A percentile compares a stretch with the other conserved stretches of the same genome.
phyloP scores from a whole-genome alignment of 1,140 invertebrate genomes.

The Dendroctonus ponderosae region DNA sequence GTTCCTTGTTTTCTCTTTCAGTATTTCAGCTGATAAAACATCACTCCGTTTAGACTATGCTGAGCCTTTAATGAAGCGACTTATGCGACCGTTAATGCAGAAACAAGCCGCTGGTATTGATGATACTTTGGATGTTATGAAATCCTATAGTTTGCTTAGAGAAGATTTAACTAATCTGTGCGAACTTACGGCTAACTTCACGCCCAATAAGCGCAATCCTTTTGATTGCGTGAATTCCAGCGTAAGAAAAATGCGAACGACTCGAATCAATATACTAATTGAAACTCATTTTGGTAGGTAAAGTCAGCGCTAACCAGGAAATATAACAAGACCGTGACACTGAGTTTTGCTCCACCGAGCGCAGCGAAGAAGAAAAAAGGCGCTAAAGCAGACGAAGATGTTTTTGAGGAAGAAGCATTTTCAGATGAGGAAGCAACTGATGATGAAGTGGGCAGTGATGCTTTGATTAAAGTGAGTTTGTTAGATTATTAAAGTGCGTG shows the following conservation, averaged over 20 bases:
- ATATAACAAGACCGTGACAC: constrained; percentile 81
- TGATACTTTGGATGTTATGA: constrained; percentile 73
- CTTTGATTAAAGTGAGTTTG: constrained; percentile 72
- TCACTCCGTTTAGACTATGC: constrained; percentile 83
- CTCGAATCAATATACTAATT: constrained; percentile 8
- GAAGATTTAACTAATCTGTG: constrained; percentile 88
- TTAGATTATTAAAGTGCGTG: too few species aligned
- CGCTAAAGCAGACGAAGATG: constrained; percentile 51
- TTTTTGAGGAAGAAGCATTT: constrained; percentile 52
- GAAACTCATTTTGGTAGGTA: constrained; percentile 55
- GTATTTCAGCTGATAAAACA: constrained; percentile 73
- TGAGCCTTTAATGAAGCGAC: constrained; percentile 65
- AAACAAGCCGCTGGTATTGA: constrained; percentile 70
- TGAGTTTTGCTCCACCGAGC: constrained; percentile 69
- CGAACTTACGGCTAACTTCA: constrained; percentile 83
- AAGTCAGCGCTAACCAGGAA: constrained; percentile 90
- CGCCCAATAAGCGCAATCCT: constrained; percentile 67
- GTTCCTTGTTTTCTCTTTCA: constrained; percentile 46
- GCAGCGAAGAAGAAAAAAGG: constrained; percentile 60
- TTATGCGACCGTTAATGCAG: constrained; percentile 71
- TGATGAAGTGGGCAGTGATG: constrained; percentile 68
- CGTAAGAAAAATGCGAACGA: constrained; percentile 52
- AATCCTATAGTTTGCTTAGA: constrained; percentile 79
- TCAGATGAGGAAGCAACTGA: constrained; percentile 55
- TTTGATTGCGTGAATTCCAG: constrained; percentile 76